A percentile compares a stretch with the other conserved stretches of the same genome.
phyloP scores from a whole-genome alignment of 2,888 invertebrate species.

The Eilema depressum region DNA sequence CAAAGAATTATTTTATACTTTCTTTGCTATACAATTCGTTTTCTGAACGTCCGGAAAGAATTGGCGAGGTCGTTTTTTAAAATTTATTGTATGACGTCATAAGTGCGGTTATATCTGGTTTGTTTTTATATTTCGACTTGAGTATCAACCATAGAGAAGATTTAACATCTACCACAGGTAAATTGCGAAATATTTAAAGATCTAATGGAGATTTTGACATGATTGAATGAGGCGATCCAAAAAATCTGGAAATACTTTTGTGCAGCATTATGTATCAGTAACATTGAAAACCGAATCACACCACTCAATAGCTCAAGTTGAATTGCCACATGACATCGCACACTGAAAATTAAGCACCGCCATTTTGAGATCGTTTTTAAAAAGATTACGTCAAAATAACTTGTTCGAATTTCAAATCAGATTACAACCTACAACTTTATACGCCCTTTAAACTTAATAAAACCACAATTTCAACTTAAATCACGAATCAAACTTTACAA shows the following conservation, averaged over 20 bases:
- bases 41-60: conserved; percentile 16
- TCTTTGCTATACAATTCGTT: conserved; percentile 37
- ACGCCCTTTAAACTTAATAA: neutral
- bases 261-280: neutral
- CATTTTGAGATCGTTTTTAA: conserved; percentile 1
- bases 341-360: neutral
- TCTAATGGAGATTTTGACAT: neutral
- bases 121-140: conserved; percentile 8
- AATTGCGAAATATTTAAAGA: neutral
- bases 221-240: too few relatives aligned
- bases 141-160: neutral
- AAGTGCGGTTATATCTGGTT: neutral
- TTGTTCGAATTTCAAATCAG: conserved; percentile 2
- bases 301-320: neutral
- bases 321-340: neutral
- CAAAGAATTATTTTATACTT: conserved; percentile 46
- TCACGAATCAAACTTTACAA: conserved; percentile 7
- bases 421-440: neutral
- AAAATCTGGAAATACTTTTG: neutral
- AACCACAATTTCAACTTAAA: neutral
- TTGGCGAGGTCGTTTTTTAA: conserved; percentile 16
- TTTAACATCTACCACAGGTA: neutral
- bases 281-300: neutral
- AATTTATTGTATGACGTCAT: conserved; percentile 11
- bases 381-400: neutral